Evolutionary conservation across 2,797 vertebrate species (phyloP).

Genomic region (Clarias pachynema): DNA sequence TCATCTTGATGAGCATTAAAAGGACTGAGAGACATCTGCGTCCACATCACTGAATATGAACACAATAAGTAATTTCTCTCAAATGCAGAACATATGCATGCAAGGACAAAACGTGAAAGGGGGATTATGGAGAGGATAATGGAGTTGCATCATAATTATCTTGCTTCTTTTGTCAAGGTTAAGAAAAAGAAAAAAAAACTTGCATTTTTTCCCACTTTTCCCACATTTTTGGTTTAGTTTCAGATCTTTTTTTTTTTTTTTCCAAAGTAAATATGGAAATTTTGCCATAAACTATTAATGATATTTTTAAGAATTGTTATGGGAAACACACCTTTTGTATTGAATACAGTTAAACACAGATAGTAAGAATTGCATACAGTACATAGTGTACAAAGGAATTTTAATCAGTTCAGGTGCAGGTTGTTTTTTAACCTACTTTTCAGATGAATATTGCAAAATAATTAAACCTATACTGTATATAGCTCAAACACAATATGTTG

Average conservation of each 20-base stretch:
- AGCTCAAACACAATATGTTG: background rate
- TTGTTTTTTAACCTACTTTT: background rate
- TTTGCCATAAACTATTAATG: background rate
- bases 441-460: background rate
- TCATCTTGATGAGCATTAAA: background rate
- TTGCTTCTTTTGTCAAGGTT: background rate
- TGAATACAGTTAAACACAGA: background rate
- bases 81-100: background rate
- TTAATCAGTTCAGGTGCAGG: background rate
- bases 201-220: background rate
- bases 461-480: background rate
- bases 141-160: background rate
- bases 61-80: background rate
- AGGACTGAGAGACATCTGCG: background rate
- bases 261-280: background rate
- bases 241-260: background rate
- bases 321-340: background rate
- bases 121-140: background rate
- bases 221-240: background rate
- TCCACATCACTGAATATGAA: background rate
- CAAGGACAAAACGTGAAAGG: background rate
- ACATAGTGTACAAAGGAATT: background rate
- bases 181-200: background rate
- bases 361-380: background rate
- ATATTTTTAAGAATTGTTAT: background rate